Conservation (phyloP, 2,113 vertebrate genomes). For the Prolemur simus region DNA sequence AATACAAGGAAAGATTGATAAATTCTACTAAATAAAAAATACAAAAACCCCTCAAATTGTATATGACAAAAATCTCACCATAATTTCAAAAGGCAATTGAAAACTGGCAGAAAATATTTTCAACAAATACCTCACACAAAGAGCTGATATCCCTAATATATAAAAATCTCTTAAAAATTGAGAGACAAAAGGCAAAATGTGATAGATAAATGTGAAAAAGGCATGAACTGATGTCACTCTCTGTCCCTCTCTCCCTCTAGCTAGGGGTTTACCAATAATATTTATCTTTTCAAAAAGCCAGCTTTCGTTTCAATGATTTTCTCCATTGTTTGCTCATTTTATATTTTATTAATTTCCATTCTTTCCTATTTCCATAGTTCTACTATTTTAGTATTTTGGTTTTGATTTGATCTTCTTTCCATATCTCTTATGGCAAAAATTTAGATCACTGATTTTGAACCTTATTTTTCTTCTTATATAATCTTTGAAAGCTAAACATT, state of each 20-base stretch:
- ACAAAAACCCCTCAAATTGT: not conserved
- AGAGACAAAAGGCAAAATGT: not conserved
- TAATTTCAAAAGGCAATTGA: not conserved
- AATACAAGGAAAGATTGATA: not conserved
- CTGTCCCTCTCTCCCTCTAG: not conserved
- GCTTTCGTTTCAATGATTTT: not conserved
- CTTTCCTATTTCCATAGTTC: not conserved
- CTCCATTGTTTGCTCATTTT: not conserved
- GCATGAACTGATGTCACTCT: not conserved
- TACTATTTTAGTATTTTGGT: not conserved
- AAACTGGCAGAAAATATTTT: not conserved
- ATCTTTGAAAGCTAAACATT: not conserved
- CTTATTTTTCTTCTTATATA: not conserved
- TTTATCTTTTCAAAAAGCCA: not conserved
- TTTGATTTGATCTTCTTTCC: not conserved
- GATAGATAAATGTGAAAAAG: not conserved
- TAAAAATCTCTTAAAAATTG: not conserved
- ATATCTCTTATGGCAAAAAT: not conserved
- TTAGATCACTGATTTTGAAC: not conserved
- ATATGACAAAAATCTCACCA: not conserved
- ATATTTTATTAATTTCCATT: not conserved
- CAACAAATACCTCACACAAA: not conserved
- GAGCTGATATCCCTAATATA: not conserved
- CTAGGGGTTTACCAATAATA: not conserved
- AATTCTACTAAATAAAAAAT: not conserved